Percentiles rank a stretch among this genome's conserved stretches.
phyloP scores from a whole-genome alignment of 2,888 invertebrate genomes.

The Troglohyphantes excavatus region DNA sequence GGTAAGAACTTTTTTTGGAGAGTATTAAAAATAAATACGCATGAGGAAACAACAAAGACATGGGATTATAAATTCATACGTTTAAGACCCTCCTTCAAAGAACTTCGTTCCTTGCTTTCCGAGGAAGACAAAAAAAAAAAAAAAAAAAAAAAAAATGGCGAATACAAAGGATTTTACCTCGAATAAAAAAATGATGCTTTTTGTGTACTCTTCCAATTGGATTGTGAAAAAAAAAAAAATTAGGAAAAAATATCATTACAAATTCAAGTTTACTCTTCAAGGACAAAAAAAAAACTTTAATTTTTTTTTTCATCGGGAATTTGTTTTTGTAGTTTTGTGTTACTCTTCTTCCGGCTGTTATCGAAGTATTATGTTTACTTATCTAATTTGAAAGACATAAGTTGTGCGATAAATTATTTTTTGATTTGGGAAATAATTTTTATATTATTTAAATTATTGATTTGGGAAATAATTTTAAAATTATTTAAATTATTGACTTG shows the following conservation, averaged over 20 bases:
- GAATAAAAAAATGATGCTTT: neutral
- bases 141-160: neutral
- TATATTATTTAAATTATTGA: no score
- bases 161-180: neutral
- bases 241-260: conserved; percentile 37
- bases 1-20: no score
- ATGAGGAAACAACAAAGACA: neutral
- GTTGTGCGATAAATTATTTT: no score
- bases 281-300: no score
- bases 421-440: no score
- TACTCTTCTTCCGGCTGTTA: no score
- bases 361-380: no score
- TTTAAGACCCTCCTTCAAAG: neutral
- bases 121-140: neutral
- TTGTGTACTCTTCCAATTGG: conserved; percentile 5
- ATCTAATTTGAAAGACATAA: no score
- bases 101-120: neutral
- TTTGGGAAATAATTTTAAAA: no score
- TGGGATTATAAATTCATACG: conserved; percentile 24
- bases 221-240: conserved; percentile 3
- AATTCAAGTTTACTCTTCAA: conserved; percentile 9
- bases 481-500: no score
- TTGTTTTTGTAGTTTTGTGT: no score
- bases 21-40: neutral
- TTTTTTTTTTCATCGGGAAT: no score